Base-by-base conservation (phyloP, 2,797 vertebrate genomes). In the Coreius guichenoti region DNA sequence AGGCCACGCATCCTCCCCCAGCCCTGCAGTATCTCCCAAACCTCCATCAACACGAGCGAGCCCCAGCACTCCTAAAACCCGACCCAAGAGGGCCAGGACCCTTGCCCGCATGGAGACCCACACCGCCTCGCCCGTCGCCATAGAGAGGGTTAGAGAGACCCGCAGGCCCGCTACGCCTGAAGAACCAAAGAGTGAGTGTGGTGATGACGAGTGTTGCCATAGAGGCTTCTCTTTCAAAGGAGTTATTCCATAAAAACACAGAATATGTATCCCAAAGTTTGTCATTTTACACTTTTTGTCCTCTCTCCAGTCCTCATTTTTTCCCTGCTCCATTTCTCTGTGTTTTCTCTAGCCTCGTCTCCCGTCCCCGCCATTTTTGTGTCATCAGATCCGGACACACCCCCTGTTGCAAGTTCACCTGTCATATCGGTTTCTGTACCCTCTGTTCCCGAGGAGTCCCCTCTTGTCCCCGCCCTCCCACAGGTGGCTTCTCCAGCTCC, bases 51-150 rank as follows among this genome's bases (percentile, higher is more conserved):
- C 95, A 29, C 95, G 93, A 43, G 93, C 93, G 9, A 89, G 92
- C 89, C 96, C 96, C 2, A 95, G 95, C 8, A 96, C 95, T 13
- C 95, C 96, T 29, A 97, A 96, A 89, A 92, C 91, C 63, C 93
- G 95, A 8, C 92, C 95, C 61, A 96, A 95, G 90, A 94, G 95
- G 69, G 94, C 97, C 79, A 91, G 94, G 70, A 93, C 94, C 8
- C 93, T 93, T 0, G 91, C 81, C 0, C 95, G 95, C 69, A 86
- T 91, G 0, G 93, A 93, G 0, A 94, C 94, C 82, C 94, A 86
- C 74, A 96, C 93, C 0, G 90, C 93, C 33, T 95, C 94, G 0
- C 94, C 94, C 0, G 81, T 73, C 19, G 89, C 92, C 17, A 86
- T 93, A 0, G 95, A 94, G 88, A 89, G 92, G 81, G 90, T 89